Evolutionary conservation across 2,888 invertebrate species (phyloP), one percentile per base, ranked within the genome.

Genomic region (Calliopum simillimum): DNA sequence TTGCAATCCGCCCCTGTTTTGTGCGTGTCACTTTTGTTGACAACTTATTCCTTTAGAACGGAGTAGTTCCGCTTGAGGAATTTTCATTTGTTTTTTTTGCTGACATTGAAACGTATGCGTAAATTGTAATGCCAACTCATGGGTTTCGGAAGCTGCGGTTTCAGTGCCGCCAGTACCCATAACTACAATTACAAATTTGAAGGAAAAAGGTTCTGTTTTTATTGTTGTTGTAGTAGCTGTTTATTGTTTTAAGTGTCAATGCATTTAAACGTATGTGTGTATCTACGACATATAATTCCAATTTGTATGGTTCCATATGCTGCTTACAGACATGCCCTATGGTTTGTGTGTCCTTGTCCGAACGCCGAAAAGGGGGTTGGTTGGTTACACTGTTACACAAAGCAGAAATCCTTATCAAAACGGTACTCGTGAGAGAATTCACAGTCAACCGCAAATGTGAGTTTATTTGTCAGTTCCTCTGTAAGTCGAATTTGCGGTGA

Each of bases 91-190:
- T 53, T 58, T 47, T 63, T 68, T 58, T 44, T 76, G 77, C 79
- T 80, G 82, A 80, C 82, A 80, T 81, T 80, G 80, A 82, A 79
- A 81, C 49, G 56, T 13, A 61, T 61, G 51, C 46, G 65, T 49
- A 13, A 47, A 68, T 16, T 43, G 43, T 51, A 19, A 16, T 19
- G 44, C 19, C 25, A 16, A 41, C 74, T 76, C 75, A 84, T 81
- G 81, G 84, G 84, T 84, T 83, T 84, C 84, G 84, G 84, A 84
- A 84, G 84, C 84, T 84, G 84, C 76, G 84, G 84, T 80, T 77
- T 70, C 73, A 75, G 76, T 75, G 76, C 66, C 75, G 76, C 66
- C 75, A 75, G 72, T 73, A 73, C 75, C 8, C 13, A 23, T n/a
- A 23, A 13, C n/a, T 23, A 23, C 8, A 14, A 21, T 21, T 23